Conservation (phyloP, 2,888 invertebrate genomes). For the Exocentrus adspersus region DNA sequence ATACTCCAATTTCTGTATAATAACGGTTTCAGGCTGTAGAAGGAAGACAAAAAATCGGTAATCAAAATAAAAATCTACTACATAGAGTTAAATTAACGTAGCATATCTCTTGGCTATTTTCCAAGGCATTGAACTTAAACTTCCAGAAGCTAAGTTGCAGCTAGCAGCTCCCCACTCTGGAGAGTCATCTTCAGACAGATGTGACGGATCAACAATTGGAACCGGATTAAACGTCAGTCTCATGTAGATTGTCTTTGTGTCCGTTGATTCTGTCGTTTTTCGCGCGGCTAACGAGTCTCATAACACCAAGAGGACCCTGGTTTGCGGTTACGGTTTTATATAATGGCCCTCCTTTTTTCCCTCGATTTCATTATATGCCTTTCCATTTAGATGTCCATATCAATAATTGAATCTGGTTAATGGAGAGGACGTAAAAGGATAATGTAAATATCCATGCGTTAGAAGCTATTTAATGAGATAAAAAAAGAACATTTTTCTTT, state of each 20-base stretch:
- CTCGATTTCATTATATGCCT: background rate
- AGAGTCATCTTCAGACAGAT: conserved; percentile 41
- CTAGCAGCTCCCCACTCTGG: background rate
- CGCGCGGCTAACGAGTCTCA: conserved; percentile 37
- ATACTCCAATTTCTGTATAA: background rate
- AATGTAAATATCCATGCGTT: no score
- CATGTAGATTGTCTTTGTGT: conserved; percentile 38
- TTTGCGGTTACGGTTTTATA: conserved; percentile 10
- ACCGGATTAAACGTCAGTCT: conserved; percentile 38
- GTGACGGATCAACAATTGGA: conserved; percentile 42
- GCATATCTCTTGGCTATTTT: conserved; percentile 2
- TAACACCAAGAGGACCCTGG: conserved; percentile 20
- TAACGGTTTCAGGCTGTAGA: background rate
- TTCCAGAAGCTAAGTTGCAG: background rate
- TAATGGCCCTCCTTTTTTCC: background rate
- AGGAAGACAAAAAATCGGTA: background rate
- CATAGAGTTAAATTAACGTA: conserved; percentile 3
- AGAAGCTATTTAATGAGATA: background rate
- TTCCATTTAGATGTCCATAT: conserved; percentile 6
- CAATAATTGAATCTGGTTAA: background rate
- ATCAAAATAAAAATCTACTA: conserved; percentile 4
- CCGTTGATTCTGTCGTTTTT: conserved; percentile 33
- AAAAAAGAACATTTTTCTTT: no score
- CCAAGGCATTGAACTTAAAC: conserved; percentile 4
- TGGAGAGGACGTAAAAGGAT: background rate